Percentiles rank a stretch among this genome's conserved stretches.
These are phyloP conservation scores for Pachliopta kotzebuea DNA, from an alignment of 2,888 invertebrate genomes.

Conservation along the genomic window DNA sequence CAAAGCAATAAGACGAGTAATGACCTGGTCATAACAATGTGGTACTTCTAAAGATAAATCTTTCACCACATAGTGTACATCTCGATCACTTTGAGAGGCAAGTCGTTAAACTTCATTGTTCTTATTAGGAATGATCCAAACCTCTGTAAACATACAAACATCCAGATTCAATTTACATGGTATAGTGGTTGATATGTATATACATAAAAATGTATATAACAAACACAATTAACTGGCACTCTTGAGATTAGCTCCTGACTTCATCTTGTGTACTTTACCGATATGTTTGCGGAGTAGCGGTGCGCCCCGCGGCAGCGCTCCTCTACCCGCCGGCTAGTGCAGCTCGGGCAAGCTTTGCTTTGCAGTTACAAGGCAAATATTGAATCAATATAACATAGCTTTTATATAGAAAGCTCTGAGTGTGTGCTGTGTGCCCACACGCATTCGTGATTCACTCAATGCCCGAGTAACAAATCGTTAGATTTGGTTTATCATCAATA, in stretches of 20 bases:
- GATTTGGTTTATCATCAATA: too few species aligned
- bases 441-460: background rate
- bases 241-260: slow-evolving; percentile 24
- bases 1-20: too few species aligned
- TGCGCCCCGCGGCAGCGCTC: slow-evolving; percentile 18
- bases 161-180: too few species aligned
- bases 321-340: slow-evolving; percentile 1
- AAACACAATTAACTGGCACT: slow-evolving; percentile 30
- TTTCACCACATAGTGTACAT: too few species aligned
- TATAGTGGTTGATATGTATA: slow-evolving; percentile 19
- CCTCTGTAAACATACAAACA: too few species aligned
- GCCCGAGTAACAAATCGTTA: background rate
- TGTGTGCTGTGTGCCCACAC: background rate
- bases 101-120: too few species aligned
- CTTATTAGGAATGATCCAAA: too few species aligned
- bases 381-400: slow-evolving; percentile 14
- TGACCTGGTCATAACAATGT: too few species aligned
- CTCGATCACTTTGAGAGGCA: too few species aligned
- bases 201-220: slow-evolving; percentile 27
- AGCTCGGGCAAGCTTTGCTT: slow-evolving; percentile 12
- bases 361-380: slow-evolving; percentile 26
- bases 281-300: slow-evolving; percentile 26
- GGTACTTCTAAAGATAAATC: too few species aligned
- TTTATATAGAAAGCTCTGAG: slow-evolving; percentile 4
- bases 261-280: slow-evolving; percentile 19